phyloP scores from a whole-genome alignment of 2,797 vertebrate genomes.

The Protosalanx chinensis region DNA sequence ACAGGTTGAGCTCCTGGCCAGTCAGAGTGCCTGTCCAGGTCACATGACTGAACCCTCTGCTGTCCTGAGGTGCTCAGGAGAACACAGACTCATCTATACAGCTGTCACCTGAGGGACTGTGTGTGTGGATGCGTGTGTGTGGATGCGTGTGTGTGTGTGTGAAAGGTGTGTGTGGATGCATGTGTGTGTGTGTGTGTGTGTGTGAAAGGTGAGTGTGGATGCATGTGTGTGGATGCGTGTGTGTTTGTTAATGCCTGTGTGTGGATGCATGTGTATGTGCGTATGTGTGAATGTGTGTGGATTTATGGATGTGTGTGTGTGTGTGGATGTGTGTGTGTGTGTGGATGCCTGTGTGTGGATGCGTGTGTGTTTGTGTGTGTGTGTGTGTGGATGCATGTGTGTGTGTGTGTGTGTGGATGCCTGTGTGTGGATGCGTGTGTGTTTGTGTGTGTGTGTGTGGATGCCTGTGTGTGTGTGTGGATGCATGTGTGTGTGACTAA shows the following conservation, averaged over 20 bases:
- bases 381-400: neutral
- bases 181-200: no score
- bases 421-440: neutral
- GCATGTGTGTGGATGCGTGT: neutral
- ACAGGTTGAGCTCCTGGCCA: neutral
- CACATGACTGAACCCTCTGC: neutral
- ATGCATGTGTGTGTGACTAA: neutral
- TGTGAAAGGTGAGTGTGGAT: neutral
- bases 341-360: conserved; percentile 1
- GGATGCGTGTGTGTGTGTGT: conserved; percentile 6
- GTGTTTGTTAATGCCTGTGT: neutral
- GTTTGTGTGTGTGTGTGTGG: neutral
- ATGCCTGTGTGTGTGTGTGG: conserved; percentile 3
- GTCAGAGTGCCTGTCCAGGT: neutral
- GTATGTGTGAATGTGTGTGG: neutral
- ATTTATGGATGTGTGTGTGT: neutral
- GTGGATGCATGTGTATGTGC: neutral
- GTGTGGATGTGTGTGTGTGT: neutral
- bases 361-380: neutral
- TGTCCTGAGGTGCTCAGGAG: neutral
- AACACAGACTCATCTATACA: neutral
- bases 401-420: neutral
- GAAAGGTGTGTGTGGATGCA: neutral
- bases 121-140: conserved; percentile 7
- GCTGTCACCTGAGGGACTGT: neutral